These are phyloP conservation scores for Yponomeuta cagnagella DNA, from an alignment of 2,888 invertebrate genomes.

Conservation along the genomic window DNA sequence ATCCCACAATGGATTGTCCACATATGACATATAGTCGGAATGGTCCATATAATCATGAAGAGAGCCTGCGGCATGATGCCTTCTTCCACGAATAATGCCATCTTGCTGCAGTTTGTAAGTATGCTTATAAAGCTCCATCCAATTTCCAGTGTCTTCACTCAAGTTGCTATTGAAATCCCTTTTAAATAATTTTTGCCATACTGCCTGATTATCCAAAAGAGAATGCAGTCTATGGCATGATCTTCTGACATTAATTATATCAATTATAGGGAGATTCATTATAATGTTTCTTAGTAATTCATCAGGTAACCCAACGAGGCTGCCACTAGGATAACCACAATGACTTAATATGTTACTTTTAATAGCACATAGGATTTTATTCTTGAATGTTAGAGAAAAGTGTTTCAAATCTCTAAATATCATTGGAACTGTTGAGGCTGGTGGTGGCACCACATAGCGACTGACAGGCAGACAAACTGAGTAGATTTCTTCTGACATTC, in stretches of 20 bases:
- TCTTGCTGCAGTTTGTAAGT: conserved; percentile 31
- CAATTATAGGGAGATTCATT: conserved; percentile 37
- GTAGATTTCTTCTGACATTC: conserved; percentile 53
- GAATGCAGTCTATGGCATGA: conserved; percentile 46
- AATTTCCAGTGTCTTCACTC: conserved; percentile 28
- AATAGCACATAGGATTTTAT: conserved; percentile 69
- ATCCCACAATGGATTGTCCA: conserved; percentile 60
- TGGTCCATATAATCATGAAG: conserved; percentile 55
- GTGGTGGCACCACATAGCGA: conserved; percentile 53
- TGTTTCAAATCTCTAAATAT: conserved; percentile 62
- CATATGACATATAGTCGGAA: conserved; percentile 50
- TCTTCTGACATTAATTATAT: conserved; percentile 45
- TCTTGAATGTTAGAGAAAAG: conserved; percentile 68
- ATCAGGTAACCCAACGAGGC: conserved; percentile 60
- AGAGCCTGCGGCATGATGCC: conserved; percentile 30
- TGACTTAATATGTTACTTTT: conserved; percentile 69
- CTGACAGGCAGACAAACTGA: conserved; percentile 55
- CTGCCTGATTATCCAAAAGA: conserved; percentile 39
- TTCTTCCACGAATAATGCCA: conserved; percentile 25
- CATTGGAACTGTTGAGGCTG: conserved; percentile 49
- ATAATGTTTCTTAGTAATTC: conserved; percentile 54
- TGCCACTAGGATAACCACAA: conserved; percentile 63
- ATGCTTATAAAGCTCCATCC: conserved; percentile 47
- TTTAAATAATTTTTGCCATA: conserved; percentile 54
- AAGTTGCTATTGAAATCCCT: conserved; percentile 42